Evolutionary conservation across 2,888 invertebrate genomes (phyloP).

Genomic region (Sinopyrophorus schimmeli): DNA sequence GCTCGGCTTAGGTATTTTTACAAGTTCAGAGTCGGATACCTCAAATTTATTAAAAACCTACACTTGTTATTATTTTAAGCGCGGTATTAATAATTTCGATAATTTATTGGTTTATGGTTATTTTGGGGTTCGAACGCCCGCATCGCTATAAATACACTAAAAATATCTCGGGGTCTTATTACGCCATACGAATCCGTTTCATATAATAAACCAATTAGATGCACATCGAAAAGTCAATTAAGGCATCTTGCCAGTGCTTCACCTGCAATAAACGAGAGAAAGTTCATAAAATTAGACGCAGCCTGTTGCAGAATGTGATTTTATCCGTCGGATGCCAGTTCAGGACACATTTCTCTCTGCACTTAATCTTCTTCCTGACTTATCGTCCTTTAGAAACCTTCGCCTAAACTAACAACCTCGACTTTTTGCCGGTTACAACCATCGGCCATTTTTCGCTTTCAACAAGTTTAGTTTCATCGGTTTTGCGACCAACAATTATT

Average conservation of each 20-base stretch:
- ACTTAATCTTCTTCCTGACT: slow-evolving; percentile 11
- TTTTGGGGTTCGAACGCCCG: slow-evolving; percentile 5
- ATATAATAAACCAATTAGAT: slow-evolving; percentile 15
- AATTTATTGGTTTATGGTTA: slow-evolving; percentile 1
- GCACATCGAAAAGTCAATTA: slow-evolving; percentile 16
- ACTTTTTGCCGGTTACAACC: neutral
- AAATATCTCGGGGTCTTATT: neutral
- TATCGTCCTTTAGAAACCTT: slow-evolving; percentile 1
- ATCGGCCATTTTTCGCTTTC: no score
- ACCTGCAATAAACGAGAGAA: slow-evolving; percentile 19
- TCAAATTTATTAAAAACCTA: no score
- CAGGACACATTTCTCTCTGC: slow-evolving; percentile 5
- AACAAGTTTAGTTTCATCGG: no score
- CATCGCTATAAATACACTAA: slow-evolving; percentile 9
- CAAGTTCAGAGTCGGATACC: no score
- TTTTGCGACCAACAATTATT: no score
- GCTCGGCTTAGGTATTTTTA: no score
- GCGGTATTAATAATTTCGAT: slow-evolving; percentile 2
- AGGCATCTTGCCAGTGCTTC: slow-evolving; percentile 21
- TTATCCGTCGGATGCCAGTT: slow-evolving; percentile 7
- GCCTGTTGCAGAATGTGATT: slow-evolving; percentile 24
- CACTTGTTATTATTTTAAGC: neutral
- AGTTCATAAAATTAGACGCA: slow-evolving; percentile 19
- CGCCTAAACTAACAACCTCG: slow-evolving; percentile 7
- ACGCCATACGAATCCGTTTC: neutral